A percentile compares a stretch with the other conserved stretches of the same genome.
Conservation (phyloP, 2,113 vertebrate genomes). For the Sturnus vulgaris region DNA sequence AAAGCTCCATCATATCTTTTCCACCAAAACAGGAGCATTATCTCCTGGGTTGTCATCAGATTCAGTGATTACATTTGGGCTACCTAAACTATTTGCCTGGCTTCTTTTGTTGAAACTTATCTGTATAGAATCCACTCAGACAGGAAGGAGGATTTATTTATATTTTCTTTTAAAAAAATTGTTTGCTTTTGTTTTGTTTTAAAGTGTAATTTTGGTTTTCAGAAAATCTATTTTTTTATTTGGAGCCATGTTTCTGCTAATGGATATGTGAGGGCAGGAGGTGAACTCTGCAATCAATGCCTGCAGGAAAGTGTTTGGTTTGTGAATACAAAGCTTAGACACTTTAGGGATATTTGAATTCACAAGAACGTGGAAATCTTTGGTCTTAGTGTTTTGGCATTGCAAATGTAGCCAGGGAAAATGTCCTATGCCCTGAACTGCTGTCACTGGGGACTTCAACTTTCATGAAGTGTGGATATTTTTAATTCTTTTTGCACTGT, state of each 20-base stretch:
- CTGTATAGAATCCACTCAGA: background rate
- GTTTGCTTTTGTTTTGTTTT: background rate
- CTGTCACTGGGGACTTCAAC: background rate
- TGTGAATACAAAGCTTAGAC: background rate
- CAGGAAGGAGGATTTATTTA: background rate
- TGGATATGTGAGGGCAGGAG: background rate
- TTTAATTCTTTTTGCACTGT: background rate
- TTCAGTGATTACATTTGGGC: background rate
- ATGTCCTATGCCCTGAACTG: background rate
- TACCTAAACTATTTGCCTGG: background rate
- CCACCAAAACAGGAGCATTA: background rate
- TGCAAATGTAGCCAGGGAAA: accelerated
- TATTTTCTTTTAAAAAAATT: background rate
- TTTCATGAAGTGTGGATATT: background rate
- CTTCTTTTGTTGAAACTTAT: background rate
- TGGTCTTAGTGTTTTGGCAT: background rate
- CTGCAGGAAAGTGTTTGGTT: background rate
- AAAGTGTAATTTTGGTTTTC: background rate
- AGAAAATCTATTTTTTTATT: background rate
- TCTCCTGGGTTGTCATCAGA: background rate
- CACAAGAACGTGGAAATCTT: accelerated
- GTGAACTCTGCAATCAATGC: background rate
- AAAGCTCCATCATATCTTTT: background rate
- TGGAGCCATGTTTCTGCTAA: background rate
- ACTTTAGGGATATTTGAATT: background rate